These are phyloP conservation scores for Epistrophe grossulariae DNA, from an alignment of 2,888 invertebrate genomes.

Conservation along the genomic window DNA sequence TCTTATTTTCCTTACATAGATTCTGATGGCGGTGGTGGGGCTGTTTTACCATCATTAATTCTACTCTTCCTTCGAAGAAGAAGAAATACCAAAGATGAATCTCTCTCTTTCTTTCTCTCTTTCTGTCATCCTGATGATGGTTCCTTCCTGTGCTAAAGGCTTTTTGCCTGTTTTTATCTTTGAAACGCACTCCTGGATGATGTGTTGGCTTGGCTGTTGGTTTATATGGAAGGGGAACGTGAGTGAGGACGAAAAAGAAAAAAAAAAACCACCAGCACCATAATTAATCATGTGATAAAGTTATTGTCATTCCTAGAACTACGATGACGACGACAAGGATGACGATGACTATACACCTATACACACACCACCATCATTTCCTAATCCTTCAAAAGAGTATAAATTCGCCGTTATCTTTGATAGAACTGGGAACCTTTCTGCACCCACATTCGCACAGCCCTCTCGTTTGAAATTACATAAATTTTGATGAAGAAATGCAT, in stretches of 20 bases:
- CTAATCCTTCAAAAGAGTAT: conserved; percentile 11
- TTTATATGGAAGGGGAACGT: not conserved
- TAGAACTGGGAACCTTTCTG: conserved; percentile 1
- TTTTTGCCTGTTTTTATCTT: conserved; percentile 64
- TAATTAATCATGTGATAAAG: conserved; percentile 73
- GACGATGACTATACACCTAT: not conserved
- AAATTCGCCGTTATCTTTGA: conserved; percentile 25
- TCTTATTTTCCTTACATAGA: conserved; percentile 44
- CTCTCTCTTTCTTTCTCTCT: conserved; percentile 17
- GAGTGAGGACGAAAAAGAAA: conserved; percentile 20
- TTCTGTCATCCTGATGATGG: conserved; percentile 20
- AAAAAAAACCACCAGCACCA: conserved; percentile 36
- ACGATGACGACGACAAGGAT: not conserved
- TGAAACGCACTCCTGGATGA: conserved; percentile 63
- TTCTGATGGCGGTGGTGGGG: not conserved
- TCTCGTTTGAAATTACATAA: not conserved
- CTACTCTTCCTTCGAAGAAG: conserved; percentile 56
- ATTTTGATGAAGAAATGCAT: conserved; percentile 38
- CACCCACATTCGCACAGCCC: not conserved
- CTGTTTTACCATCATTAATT: conserved; percentile 72
- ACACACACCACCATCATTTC: not conserved
- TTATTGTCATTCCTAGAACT: conserved; percentile 57
- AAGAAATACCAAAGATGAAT: conserved; percentile 57
- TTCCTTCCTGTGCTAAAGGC: conserved; percentile 4
- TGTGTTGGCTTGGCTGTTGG: not conserved